Percentiles rank a stretch among this genome's conserved stretches.
Conservation (phyloP, 2,113 vertebrate genomes). For the Anseranas semipalmata region DNA sequence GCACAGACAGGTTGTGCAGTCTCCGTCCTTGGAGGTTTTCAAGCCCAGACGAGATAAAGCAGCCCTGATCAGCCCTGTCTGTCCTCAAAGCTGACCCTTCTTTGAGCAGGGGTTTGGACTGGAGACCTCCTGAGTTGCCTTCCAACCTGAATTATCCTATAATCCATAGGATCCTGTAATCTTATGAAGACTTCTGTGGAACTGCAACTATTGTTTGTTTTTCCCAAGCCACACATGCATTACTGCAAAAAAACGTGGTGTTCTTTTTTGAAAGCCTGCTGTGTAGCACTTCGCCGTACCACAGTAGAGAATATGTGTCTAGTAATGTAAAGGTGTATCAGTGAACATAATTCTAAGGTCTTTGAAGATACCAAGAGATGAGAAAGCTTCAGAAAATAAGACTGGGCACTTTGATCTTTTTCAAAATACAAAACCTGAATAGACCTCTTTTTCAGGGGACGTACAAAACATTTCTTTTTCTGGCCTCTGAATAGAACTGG, state of each 20-base stretch:
- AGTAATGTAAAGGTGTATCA: background rate
- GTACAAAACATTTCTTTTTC: slow-evolving; percentile 27
- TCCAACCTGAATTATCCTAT: background rate
- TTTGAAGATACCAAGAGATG: background rate
- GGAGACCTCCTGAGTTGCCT: background rate
- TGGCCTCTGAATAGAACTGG: background rate
- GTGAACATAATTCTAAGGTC: background rate
- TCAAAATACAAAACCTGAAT: background rate
- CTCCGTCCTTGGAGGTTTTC: background rate
- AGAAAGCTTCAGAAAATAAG: slow-evolving; percentile 16
- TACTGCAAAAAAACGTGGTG: background rate
- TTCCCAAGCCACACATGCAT: background rate
- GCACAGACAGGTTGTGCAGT: background rate
- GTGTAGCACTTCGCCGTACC: background rate
- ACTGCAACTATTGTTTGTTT: background rate
- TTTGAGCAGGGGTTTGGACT: background rate
- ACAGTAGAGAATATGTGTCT: background rate
- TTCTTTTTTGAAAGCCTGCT: background rate
- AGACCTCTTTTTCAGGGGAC: background rate
- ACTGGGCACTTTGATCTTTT: background rate
- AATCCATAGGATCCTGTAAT: background rate
- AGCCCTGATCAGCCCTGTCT: background rate
- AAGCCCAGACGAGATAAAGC: background rate
- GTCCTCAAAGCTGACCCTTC: background rate
- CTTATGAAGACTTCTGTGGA: background rate